phyloP scores from a whole-genome alignment of 2,113 vertebrate genomes.

The Pantherophis guttatus region DNA sequence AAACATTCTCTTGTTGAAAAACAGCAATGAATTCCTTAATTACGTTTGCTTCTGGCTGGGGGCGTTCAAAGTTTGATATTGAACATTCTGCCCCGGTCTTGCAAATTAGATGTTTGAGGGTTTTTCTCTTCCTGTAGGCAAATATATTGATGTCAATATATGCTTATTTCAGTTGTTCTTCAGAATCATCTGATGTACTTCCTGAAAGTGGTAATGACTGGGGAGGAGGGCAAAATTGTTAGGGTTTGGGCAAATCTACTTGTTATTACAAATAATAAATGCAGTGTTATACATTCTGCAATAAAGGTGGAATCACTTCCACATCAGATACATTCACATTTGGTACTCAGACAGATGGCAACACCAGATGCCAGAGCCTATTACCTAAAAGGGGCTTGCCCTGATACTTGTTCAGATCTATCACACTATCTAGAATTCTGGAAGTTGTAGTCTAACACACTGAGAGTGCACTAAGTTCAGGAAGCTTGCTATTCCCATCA shows the following conservation, averaged over 20 bases:
- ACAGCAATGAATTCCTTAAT: not conserved
- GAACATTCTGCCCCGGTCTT: not conserved
- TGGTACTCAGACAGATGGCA: not conserved
- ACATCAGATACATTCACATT: not conserved
- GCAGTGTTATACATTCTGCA: not conserved
- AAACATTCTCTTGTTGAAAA: not conserved
- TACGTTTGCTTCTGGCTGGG: not conserved
- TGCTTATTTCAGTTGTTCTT: not conserved
- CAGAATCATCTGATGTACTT: not conserved
- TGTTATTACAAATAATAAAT: not conserved
- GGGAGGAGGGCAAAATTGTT: not conserved
- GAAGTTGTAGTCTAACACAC: not conserved
- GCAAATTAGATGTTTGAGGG: not conserved
- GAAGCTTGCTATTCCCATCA: not conserved
- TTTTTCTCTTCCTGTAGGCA: not conserved
- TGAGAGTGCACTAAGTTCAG: not conserved
- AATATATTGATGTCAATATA: not conserved
- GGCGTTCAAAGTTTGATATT: slow-evolving; percentile 1
- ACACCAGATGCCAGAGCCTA: not conserved
- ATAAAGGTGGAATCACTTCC: not conserved
- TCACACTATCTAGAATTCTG: not conserved
- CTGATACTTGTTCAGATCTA: not conserved
- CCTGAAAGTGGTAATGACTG: not conserved
- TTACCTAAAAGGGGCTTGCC: not conserved
- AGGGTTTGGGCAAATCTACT: not conserved